Evolutionary conservation across 2,113 vertebrate species (phyloP), one percentile per base, ranked within the genome.

Genomic region (Chloropsis cyanopogon): DNA sequence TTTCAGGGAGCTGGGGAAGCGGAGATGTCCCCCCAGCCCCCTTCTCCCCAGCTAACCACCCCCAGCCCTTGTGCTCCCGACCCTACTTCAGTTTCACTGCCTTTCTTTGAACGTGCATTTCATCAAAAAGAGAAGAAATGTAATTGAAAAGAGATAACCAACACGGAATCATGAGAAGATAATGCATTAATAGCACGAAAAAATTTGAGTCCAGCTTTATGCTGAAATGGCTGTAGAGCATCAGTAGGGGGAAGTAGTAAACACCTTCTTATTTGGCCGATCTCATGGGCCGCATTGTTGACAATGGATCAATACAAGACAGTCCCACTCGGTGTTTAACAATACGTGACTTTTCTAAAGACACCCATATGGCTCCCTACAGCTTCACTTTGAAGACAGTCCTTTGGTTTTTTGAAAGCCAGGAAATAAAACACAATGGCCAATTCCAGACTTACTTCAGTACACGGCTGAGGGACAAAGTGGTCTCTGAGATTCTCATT

Each of bases 341-440:
- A 49, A 10, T 28, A 49, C 5, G 17, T 68, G 63, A 87, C 73
- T 91, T 86, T 63, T 71, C 84, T 35, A 35, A 23, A 88, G 81
- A 33, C 82, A 71, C 79, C 46, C 71, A 10, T 59, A n/a, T 26
- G 78, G 31, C 66, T 95, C 95, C 92, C 92, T 52, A 33, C 93
- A 86, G 89, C 57, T 79, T 73, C 37, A 6, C 91, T 96, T 97
- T 94, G 87, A 96, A 94, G 88, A 47, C 7, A 81, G 59, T 33
- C 61, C 47, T 75, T 75, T 86, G 64, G 10, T 76, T 42, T 86
- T 80, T 56, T 92, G 76, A 86, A 92, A 92, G 90, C 49, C 47
- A 86, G 90, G 79, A 87, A 90, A 84, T 69, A 76, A 88, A 92
- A 90, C 24, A 97, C 88, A 96, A 97, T 92, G 88, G 84, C 21